Percentiles rank a stretch among this genome's conserved stretches.
phyloP scores from a whole-genome alignment of 2,797 vertebrate species.

The Brachyalestes nurse region DNA sequence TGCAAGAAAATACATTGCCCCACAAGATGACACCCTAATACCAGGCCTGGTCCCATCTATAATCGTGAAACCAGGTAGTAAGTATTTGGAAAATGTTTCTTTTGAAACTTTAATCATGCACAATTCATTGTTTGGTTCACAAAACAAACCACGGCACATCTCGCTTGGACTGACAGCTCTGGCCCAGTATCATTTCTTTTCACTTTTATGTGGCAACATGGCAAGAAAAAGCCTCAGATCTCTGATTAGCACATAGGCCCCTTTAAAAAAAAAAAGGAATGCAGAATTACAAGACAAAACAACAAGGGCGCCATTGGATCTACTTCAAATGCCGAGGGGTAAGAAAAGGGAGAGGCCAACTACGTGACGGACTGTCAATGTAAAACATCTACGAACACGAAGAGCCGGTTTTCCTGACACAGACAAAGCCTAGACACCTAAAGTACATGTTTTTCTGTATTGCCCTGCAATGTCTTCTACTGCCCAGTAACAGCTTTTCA shows the following conservation, averaged over 20 bases:
- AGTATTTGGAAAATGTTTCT: neutral
- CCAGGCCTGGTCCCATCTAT: too few relatives aligned
- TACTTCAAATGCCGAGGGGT: slow-evolving; percentile 13
- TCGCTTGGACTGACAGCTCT: neutral
- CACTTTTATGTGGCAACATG: neutral
- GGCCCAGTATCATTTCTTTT: neutral
- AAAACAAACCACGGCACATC: neutral
- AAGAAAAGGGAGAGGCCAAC: slow-evolving; percentile 30
- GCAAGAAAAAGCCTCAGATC: neutral
- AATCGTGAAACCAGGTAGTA: too few relatives aligned
- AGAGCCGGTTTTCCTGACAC: slow-evolving; percentile 25
- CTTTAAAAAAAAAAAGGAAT: slow-evolving; percentile 26
- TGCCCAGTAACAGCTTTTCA: neutral
- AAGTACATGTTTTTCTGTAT: neutral
- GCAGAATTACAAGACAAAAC: slow-evolving; percentile 42
- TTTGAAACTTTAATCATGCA: neutral
- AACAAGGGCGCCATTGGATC: slow-evolving; percentile 14
- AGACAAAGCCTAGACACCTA: neutral
- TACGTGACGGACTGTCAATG: slow-evolving; percentile 29
- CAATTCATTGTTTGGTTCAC: neutral
- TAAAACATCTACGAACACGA: slow-evolving; percentile 7
- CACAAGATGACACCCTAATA: too few relatives aligned
- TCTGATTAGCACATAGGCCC: neutral
- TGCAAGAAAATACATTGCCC: too few relatives aligned
- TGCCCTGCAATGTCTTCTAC: too few relatives aligned